A percentile compares a stretch with the other conserved stretches of the same genome.
Conservation (phyloP, 92 coral and sea anemone genomes). For the Umimayanthus chanpuru region DNA sequence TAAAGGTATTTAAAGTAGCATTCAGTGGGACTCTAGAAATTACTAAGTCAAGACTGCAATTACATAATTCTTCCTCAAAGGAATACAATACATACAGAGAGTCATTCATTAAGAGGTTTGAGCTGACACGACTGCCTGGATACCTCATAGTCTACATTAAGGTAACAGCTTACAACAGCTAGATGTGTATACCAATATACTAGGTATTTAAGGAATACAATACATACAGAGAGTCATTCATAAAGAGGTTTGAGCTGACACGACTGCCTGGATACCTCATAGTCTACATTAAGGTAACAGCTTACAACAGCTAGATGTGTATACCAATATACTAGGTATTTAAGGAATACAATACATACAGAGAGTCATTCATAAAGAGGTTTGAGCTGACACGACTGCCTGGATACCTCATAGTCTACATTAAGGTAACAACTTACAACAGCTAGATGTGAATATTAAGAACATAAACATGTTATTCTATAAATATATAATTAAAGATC, state of each 20-base stretch:
- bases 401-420: constrained; percentile 78
- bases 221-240: constrained; percentile 93
- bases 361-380: constrained; percentile 93
- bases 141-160: constrained; percentile 85
- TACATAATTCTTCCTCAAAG: constrained; percentile 37
- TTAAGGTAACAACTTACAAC: constrained; percentile 62
- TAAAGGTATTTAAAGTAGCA: too few species aligned
- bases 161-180: too few species aligned
- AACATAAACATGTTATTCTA: too few species aligned
- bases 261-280: constrained; percentile 86
- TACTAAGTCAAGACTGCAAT: too few species aligned
- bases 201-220: constrained; percentile 98
- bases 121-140: constrained; percentile 84
- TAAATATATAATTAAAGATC: too few species aligned
- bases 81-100: constrained; percentile 98
- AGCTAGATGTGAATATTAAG: neutral
- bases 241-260: constrained; percentile 94
- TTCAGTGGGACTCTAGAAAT: too few species aligned
- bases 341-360: constrained; percentile 97
- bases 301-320: too few species aligned
- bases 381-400: constrained; percentile 93
- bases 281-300: constrained; percentile 79
- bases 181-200: too few species aligned
- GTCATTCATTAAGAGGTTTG: constrained; percentile 92
- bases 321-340: too few species aligned